Conservation (phyloP, 2,113 vertebrate genomes). For the Hiodon tergisus region DNA sequence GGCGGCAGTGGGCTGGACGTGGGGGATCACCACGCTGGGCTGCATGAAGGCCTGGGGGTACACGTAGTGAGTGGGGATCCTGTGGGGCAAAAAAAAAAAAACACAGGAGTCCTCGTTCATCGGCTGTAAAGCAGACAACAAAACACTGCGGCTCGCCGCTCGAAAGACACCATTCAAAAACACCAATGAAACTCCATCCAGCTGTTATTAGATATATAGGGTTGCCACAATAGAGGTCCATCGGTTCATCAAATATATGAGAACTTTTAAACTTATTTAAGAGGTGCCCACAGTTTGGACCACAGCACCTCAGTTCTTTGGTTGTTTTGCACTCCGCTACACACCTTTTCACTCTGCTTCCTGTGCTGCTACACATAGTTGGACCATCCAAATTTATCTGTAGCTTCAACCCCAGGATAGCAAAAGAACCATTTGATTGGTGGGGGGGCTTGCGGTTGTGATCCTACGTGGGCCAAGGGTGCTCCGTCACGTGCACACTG, state of each 20-base stretch:
- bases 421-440: no score
- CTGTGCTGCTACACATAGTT: no score
- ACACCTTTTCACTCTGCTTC: background rate
- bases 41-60: conserved; percentile 94
- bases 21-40: conserved; percentile 87
- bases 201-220: conserved; percentile 79
- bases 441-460: no score
- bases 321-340: background rate
- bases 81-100: conserved; percentile 54
- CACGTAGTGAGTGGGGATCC: conserved; percentile 93
- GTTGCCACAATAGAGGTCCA: conserved; percentile 73
- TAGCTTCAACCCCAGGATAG: no score
- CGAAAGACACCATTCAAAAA: conserved; percentile 27
- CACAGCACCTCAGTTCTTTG: background rate
- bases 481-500: background rate
- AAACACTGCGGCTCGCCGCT: background rate
- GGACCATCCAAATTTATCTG: no score
- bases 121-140: background rate
- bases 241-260: background rate
- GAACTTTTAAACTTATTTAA: no score
- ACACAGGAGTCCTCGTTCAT: background rate
- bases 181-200: conserved; percentile 65
- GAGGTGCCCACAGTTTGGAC: background rate
- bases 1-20: conserved; percentile 77
- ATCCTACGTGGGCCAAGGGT: no score